Base-by-base conservation (phyloP, 2,888 invertebrate species). In the Acleris cristana region DNA sequence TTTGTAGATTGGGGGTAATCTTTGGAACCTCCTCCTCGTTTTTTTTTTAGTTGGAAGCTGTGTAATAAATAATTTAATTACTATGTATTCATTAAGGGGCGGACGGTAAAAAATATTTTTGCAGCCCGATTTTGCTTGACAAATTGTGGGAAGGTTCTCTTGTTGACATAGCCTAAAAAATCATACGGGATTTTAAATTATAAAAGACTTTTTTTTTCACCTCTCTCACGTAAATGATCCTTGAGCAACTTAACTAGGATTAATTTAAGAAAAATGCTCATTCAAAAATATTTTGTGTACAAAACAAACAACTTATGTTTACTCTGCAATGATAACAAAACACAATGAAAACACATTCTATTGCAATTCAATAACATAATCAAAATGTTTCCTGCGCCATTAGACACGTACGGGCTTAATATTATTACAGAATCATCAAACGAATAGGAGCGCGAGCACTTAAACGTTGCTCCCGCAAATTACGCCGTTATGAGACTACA, bases 401-500 rank as follows among this genome's bases (percentile, higher is more conserved):
- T 83, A 53, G 62, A 58, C 44, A 66, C 57, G 48, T 57, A 81
- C 76, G 69, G 76, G 72, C 71, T 71, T 77, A 79, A 85, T 87
- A 81, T 79, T 82, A 84, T 87, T 83, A 80, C 79, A 76, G 72
- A 75, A 81, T 78, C 80, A 81, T 79, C 77, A 80, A 82, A 82
- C 76, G 81, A 83, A 85, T 81, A 78, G 81, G 69, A 71, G 71
- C 69, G 69, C 59, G 76, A 79, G 77, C 82, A 82, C 83, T 85
- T 80, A 79, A 78, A 78, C 82, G 79, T 79, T 81, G 79, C 81
- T 81, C 78, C 80, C 84, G 82, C 86, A 88, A 89, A 89, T 88
- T 86, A 86, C 87, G 77, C 81, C 81, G 83, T 85, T 87, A 87
- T 86, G 83, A 83, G 84, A 84, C 84, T 81, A 87, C 87, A 87